Evolutionary conservation across 2,888 invertebrate species (phyloP).

Genomic region (Tetrapedia diversipes): DNA sequence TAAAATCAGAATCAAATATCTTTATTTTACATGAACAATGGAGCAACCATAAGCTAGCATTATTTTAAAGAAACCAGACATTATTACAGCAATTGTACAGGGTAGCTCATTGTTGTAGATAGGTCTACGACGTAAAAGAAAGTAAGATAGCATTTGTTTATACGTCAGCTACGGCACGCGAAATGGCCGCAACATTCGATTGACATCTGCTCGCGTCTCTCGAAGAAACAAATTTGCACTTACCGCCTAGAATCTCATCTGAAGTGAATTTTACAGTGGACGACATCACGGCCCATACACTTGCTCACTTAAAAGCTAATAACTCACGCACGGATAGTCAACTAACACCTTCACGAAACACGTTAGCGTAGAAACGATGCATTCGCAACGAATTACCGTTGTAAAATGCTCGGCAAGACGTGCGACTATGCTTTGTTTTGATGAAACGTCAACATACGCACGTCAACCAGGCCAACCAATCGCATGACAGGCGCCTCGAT

Average conservation of each 20-base stretch:
- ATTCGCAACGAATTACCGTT: slow-evolving; percentile 70
- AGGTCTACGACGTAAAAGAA: slow-evolving; percentile 37
- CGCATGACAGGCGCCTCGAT: slow-evolving; percentile 55
- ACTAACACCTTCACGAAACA: slow-evolving; percentile 17
- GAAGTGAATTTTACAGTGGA: slow-evolving; percentile 75
- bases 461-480: slow-evolving; percentile 72
- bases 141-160: slow-evolving; percentile 58
- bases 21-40: background rate
- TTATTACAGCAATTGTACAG: too few relatives aligned
- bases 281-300: slow-evolving; percentile 69
- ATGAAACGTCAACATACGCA: slow-evolving; percentile 78
- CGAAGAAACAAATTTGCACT: slow-evolving; percentile 56
- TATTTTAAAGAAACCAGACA: background rate
- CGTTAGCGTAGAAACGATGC: slow-evolving; percentile 56
- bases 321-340: slow-evolving; percentile 12
- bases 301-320: slow-evolving; percentile 37
- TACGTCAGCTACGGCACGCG: slow-evolving; percentile 64
- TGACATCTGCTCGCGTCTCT: slow-evolving; percentile 70
- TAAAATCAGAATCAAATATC: background rate
- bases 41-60: background rate
- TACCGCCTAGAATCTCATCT: slow-evolving; percentile 79
- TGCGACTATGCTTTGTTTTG: slow-evolving; percentile 80
- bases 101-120: background rate
- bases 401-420: slow-evolving; percentile 71
- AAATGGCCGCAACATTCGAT: slow-evolving; percentile 76